These are phyloP conservation scores for Ambastaia sidthimunki DNA, from an alignment of 2,797 vertebrate genomes.

Conservation along the genomic window DNA sequence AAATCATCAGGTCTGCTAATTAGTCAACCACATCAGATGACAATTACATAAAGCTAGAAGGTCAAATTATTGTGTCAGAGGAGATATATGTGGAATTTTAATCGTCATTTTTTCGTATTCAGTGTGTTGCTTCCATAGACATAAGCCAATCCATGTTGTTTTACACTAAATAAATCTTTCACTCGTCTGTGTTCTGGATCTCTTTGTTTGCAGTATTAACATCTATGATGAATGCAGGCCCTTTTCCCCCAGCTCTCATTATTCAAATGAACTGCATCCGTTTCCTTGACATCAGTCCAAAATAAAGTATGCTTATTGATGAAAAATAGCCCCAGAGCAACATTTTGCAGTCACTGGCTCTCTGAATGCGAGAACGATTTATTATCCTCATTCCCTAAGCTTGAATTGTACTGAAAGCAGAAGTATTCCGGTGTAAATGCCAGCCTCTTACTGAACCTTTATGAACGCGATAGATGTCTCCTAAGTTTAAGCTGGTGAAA, in stretches of 20 bases:
- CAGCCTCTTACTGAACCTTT: conserved; percentile 68
- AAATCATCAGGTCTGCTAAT: conserved; percentile 6
- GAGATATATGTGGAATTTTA: not conserved
- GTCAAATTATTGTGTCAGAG: not conserved
- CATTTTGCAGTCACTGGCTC: conserved; percentile 60
- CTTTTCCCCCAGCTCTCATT: conserved; percentile 50
- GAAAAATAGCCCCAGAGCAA: conserved; percentile 53
- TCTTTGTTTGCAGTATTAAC: conserved; percentile 14
- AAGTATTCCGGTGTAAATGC: conserved; percentile 61
- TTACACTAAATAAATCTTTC: conserved; percentile 4
- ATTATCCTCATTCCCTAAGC: conserved; percentile 62
- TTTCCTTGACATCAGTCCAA: conserved; percentile 54
- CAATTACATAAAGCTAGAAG: not conserved
- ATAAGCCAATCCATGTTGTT: not conserved
- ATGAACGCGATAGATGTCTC: conserved; percentile 65
- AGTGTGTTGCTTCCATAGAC: conserved; percentile 7
- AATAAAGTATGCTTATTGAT: conserved; percentile 65
- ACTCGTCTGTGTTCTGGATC: not conserved
- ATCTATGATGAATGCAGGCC: conserved; percentile 18
- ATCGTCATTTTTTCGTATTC: not conserved
- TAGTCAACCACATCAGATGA: not conserved
- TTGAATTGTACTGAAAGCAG: conserved; percentile 56
- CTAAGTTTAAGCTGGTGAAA: conserved; percentile 47
- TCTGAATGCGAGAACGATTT: conserved; percentile 57
- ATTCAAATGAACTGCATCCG: conserved; percentile 49